These are phyloP conservation scores for Dimorphilus gyrociliatus DNA, from an alignment of 2,888 invertebrate species.

Conservation along the genomic window DNA sequence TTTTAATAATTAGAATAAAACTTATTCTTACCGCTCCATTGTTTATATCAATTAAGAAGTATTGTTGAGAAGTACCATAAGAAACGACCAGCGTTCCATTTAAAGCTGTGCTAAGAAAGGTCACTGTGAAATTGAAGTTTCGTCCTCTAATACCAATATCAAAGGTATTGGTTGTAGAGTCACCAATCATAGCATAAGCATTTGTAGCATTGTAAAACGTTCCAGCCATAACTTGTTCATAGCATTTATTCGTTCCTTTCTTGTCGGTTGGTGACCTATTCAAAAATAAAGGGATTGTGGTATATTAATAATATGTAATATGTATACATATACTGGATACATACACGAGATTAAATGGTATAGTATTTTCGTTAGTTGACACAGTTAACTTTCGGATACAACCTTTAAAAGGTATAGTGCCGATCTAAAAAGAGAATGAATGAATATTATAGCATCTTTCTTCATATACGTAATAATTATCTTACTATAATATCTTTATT, in stretches of 20 bases:
- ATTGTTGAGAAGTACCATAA: constrained; percentile 1
- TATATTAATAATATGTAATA: too few relatives aligned
- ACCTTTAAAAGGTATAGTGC: constrained; percentile 8
- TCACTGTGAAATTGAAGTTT: constrained; percentile 7
- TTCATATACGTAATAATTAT: neutral
- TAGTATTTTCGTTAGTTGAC: constrained; percentile 4
- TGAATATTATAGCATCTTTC: constrained; percentile 1
- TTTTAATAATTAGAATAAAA: too few relatives aligned
- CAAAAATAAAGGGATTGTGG: constrained; percentile 1
- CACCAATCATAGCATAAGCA: constrained; percentile 7
- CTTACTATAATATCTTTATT: constrained; percentile 5
- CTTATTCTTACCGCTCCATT: constrained; percentile 5
- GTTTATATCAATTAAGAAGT: constrained; percentile 4
- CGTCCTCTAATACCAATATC: constrained; percentile 4
- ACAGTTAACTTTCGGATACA: constrained; percentile 6
- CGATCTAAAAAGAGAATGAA: constrained; percentile 5
- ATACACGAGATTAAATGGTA: constrained; percentile 1
- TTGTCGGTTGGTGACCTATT: constrained; percentile 2
- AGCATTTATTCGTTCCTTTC: constrained; percentile 6
- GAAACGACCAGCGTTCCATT: constrained; percentile 3
- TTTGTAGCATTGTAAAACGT: constrained; percentile 6
- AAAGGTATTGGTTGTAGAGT: constrained; percentile 4
- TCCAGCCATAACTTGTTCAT: constrained; percentile 6
- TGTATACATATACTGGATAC: too few relatives aligned
- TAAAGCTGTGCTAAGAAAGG: constrained; percentile 3